phyloP scores from a whole-genome alignment of 1,140 invertebrate species.

The Reticulitermes speratus region DNA sequence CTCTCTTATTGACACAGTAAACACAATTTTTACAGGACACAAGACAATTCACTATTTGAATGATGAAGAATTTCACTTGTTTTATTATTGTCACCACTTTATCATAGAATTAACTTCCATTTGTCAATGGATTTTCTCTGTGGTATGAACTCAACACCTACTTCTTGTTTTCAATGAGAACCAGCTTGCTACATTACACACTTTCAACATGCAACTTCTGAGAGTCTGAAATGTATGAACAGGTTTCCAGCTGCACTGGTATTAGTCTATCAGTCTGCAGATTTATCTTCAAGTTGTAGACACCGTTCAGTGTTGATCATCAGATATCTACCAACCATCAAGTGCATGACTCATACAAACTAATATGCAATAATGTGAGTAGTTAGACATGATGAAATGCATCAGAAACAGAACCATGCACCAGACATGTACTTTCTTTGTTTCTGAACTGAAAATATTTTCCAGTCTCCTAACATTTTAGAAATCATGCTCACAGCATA shows the following conservation, averaged over 20 bases:
- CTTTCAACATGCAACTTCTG: background rate
- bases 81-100: constrained; percentile 3
- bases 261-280: background rate
- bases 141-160: background rate
- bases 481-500: background rate
- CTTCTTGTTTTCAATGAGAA: background rate
- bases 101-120: background rate
- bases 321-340: background rate
- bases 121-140: background rate
- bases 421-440: background rate
- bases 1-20: background rate
- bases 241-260: background rate
- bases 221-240: background rate
- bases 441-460: background rate
- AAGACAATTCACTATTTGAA: background rate
- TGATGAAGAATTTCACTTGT: background rate
- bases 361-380: background rate
- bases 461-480: background rate
- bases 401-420: background rate
- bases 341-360: background rate
- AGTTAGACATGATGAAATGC: background rate
- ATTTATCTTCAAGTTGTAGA: background rate
- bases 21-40: background rate
- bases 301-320: background rate
- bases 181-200: background rate